phyloP scores from a whole-genome alignment of 64 coral and sea anemone genomes.

The Pocillopora verrucosa region DNA sequence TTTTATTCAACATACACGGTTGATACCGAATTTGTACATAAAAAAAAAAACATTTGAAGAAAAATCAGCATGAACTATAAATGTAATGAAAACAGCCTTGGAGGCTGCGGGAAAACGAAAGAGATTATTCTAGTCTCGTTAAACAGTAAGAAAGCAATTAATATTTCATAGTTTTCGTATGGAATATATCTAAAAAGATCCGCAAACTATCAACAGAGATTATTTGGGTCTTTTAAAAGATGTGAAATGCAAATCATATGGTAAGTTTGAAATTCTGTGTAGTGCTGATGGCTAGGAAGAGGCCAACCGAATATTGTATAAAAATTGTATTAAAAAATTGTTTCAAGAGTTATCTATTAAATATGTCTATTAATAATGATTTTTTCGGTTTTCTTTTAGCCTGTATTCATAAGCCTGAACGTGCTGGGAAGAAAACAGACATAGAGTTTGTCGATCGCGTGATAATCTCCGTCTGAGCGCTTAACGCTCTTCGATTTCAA shows the following conservation, averaged over 20 bases:
- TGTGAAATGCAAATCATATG: not conserved
- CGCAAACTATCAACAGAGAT: conserved; percentile 1
- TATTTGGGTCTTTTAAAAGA: not conserved
- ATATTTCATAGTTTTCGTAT: conserved; percentile 36
- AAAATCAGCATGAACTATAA: conserved; percentile 16
- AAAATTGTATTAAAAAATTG: not conserved
- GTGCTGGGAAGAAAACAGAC: not conserved
- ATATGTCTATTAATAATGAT: not conserved
- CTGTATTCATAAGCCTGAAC: not conserved
- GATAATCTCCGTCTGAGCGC: not conserved
- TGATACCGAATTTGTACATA: not conserved
- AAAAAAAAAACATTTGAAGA: not conserved
- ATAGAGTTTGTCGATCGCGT: not conserved
- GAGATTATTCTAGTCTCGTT: conserved; percentile 6
- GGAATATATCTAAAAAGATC: conserved; percentile 6
- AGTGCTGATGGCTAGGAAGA: too few species aligned
- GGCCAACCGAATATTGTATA: too few species aligned
- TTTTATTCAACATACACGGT: not conserved
- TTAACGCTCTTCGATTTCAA: too few species aligned
- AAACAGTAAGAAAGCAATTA: conserved; percentile 25
- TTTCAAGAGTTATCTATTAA: not conserved
- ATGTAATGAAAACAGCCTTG: not conserved
- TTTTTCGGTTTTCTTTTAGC: too few species aligned
- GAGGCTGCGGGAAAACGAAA: not conserved
- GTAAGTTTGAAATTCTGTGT: too few species aligned